These are phyloP conservation scores for Lepas anatifera DNA, from an alignment of 2,888 invertebrate species.

Conservation along the genomic window DNA sequence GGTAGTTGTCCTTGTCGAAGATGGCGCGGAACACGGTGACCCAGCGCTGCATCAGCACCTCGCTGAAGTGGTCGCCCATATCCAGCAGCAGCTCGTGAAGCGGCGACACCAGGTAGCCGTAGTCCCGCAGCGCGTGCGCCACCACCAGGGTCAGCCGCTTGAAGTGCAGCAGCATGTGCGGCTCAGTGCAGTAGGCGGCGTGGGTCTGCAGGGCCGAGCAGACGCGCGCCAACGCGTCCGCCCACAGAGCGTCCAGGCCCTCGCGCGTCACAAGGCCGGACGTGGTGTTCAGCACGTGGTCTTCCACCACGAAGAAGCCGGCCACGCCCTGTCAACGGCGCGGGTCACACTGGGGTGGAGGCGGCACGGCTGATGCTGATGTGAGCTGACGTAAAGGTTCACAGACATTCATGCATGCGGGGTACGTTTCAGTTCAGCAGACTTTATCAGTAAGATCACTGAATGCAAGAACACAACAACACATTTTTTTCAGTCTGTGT, in stretches of 20 bases:
- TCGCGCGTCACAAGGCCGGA: conserved; percentile 76
- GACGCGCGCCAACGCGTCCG: conserved; percentile 51
- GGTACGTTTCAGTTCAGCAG: too few relatives aligned
- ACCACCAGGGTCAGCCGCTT: conserved; percentile 93
- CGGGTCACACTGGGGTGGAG: too few relatives aligned
- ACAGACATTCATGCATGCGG: too few relatives aligned
- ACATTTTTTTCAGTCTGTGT: too few relatives aligned
- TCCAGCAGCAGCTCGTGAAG: conserved; percentile 79
- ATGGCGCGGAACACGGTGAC: conserved; percentile 82
- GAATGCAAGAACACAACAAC: too few relatives aligned
- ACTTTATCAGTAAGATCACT: too few relatives aligned
- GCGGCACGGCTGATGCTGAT: too few relatives aligned
- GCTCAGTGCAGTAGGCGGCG: conserved; percentile 67
- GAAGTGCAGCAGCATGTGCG: conserved; percentile 79
- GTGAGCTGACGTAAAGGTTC: too few relatives aligned
- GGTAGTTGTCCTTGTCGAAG: conserved; percentile 83
- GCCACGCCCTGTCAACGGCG: conserved; percentile 78
- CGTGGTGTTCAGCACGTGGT: conserved; percentile 87
- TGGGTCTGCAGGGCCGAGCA: not conserved
- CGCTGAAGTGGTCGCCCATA: conserved; percentile 94
- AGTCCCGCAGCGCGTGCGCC: conserved; percentile 67
- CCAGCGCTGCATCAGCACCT: conserved; percentile 93
- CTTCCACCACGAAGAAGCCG: conserved; percentile 97
- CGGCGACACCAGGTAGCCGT: conserved; percentile 83
- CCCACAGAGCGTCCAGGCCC: conserved; percentile 91